Evolutionary conservation across 2,113 vertebrate genomes (phyloP).

Genomic region (Rhineura floridana): DNA sequence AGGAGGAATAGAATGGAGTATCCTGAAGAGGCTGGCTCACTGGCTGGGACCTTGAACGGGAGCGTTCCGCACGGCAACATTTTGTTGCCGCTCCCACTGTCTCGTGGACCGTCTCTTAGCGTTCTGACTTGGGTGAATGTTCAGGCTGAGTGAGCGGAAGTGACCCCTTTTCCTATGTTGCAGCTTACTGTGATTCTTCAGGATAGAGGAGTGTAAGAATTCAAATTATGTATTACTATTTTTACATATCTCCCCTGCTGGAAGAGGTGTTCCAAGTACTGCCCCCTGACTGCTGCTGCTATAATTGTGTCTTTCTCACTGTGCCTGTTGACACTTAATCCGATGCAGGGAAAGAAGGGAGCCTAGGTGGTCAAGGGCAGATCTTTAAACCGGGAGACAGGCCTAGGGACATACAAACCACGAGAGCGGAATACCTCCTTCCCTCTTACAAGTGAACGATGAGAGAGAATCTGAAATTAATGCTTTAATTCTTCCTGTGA

Average conservation of each 20-base stretch:
- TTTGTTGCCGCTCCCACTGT: no score
- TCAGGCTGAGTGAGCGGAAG: not conserved
- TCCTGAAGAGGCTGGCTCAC: no score
- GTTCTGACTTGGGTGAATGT: no score
- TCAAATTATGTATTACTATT: no score
- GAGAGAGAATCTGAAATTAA: constrained; percentile 3
- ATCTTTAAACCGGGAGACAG: not conserved
- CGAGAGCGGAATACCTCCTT: fast-evolving
- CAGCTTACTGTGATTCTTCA: not conserved
- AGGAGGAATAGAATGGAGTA: no score
- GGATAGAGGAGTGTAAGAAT: not conserved
- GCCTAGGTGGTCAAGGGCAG: not conserved
- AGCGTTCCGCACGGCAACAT: no score
- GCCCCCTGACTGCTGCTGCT: not conserved
- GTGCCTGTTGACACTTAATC: not conserved
- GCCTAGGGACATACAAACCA: not conserved
- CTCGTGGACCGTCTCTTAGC: no score
- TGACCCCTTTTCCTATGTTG: not conserved
- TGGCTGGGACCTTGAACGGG: no score
- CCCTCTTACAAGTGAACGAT: not conserved
- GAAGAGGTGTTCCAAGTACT: not conserved
- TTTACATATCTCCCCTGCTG: not conserved
- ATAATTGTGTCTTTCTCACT: not conserved
- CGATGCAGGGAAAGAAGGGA: not conserved
- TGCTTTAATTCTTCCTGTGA: not conserved